Conservation (phyloP, 2,113 vertebrate species). For the Regulus satrapa region DNA sequence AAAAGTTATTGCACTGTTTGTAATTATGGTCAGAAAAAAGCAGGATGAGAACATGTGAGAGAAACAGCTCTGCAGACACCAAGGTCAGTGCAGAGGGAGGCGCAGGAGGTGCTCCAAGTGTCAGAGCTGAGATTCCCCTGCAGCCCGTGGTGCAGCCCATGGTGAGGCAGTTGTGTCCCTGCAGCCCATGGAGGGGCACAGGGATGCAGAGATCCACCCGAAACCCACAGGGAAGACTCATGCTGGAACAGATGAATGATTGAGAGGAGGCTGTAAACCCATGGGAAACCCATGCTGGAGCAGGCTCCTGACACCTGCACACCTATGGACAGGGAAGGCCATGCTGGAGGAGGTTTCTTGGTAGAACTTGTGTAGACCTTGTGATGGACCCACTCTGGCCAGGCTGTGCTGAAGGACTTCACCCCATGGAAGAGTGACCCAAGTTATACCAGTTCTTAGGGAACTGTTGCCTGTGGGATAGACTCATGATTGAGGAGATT, state of each 20-base stretch:
- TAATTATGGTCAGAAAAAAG: neutral
- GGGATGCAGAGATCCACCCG: neutral
- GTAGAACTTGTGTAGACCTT: neutral
- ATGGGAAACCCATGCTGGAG: neutral
- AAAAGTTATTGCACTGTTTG: neutral
- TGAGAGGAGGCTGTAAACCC: neutral
- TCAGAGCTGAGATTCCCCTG: neutral
- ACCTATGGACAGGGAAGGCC: neutral
- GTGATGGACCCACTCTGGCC: too few species aligned
- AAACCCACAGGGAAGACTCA: neutral
- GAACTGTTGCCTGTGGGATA: neutral
- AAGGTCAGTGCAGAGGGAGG: neutral
- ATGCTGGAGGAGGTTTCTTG: neutral
- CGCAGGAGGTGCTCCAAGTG: neutral
- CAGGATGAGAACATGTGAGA: neutral
- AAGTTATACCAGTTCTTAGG: neutral
- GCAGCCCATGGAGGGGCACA: neutral
- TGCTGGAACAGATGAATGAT: neutral
- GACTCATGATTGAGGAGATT: neutral
- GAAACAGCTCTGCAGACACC: neutral
- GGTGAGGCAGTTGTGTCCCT: neutral
- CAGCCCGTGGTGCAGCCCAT: accelerated
- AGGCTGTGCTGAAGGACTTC: neutral
- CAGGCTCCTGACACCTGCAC: neutral
- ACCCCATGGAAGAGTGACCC: neutral